phyloP scores from a whole-genome alignment of 2,888 invertebrate genomes.

The Frankliniella fusca region DNA sequence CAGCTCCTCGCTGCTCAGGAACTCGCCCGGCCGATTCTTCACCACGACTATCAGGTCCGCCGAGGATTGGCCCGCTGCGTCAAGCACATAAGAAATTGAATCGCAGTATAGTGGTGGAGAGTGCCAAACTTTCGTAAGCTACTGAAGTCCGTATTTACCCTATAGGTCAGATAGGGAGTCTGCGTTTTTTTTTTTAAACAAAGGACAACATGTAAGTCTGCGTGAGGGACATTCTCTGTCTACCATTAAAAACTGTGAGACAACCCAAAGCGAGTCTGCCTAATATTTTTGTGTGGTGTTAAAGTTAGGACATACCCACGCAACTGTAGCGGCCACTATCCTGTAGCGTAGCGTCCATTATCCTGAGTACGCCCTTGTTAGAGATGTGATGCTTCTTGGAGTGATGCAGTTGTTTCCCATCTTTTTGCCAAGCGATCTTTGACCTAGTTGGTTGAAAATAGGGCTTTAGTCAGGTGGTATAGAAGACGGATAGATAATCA shows the following conservation, averaged over 20 bases:
- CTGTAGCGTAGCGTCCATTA: constrained; percentile 71
- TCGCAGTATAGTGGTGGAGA: too few relatives aligned
- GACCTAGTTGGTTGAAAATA: constrained; percentile 51
- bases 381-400: constrained; percentile 82
- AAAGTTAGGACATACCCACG: constrained; percentile 52
- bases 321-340: constrained; percentile 86
- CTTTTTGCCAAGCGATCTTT: constrained; percentile 85
- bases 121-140: too few relatives aligned
- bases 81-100: constrained; percentile 14
- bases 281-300: background rate
- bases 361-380: constrained; percentile 84
- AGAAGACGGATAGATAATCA: too few relatives aligned
- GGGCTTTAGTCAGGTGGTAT: too few relatives aligned
- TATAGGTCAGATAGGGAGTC: background rate
- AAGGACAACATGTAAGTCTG: too few relatives aligned
- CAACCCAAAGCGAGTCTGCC: too few relatives aligned
- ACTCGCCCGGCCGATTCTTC: constrained; percentile 72
- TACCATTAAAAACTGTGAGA: too few relatives aligned
- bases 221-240: too few relatives aligned
- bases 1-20: constrained; percentile 75
- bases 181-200: too few relatives aligned
- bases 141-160: background rate
- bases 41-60: constrained; percentile 78
- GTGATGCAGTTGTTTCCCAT: constrained; percentile 62
- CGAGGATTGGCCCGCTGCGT: constrained; percentile 64